Percentiles rank a stretch among this genome's conserved stretches.
Conservation (phyloP, 2,113 vertebrate genomes). For the Hassar affinis region DNA sequence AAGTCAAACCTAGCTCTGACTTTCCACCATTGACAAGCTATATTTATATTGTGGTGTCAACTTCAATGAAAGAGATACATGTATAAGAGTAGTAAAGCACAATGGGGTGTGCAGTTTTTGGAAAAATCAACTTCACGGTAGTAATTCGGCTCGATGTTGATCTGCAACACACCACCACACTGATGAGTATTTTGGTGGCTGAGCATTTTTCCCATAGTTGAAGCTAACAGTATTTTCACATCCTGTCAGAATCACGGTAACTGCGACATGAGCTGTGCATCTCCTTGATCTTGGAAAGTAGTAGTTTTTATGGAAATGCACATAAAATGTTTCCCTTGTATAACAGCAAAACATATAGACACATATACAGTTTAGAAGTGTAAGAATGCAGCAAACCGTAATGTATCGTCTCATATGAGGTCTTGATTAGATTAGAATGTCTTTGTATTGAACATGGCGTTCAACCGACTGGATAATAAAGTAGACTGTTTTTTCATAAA, state of each 20-base stretch:
- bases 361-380: neutral
- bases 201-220: neutral
- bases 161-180: too few species aligned
- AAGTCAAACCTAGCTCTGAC: too few species aligned
- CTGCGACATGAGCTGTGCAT: neutral
- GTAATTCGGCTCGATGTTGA: too few species aligned
- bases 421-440: neutral
- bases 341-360: too few species aligned
- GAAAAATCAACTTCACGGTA: too few species aligned
- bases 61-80: too few species aligned
- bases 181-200: too few species aligned
- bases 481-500: neutral
- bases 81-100: too few species aligned
- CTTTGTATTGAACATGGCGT: neutral
- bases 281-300: neutral
- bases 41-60: too few species aligned
- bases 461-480: neutral
- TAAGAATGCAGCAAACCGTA: neutral
- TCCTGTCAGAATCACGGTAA: too few species aligned
- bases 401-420: neutral
- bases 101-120: too few species aligned
- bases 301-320: neutral
- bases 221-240: neutral
- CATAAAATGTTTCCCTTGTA: neutral
- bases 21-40: too few species aligned